phyloP scores from a whole-genome alignment of 2,113 vertebrate species.

The Phasianus colchicus region DNA sequence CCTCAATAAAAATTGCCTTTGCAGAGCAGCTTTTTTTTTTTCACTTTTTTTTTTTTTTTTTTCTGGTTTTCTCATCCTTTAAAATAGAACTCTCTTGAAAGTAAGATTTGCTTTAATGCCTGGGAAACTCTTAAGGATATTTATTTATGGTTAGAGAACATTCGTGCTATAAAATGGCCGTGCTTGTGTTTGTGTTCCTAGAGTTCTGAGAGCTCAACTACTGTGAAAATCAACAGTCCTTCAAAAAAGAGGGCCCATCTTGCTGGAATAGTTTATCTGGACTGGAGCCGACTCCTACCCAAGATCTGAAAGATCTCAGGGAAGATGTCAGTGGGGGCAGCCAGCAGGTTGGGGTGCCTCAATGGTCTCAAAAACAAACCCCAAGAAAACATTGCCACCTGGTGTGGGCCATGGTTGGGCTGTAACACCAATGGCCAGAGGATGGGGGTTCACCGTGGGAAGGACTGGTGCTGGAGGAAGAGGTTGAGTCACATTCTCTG shows the following conservation, averaged over 20 bases:
- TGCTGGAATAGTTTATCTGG: not conserved
- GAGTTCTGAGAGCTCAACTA: not conserved
- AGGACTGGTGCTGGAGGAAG: not conserved
- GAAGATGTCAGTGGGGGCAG: not conserved
- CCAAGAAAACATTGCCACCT: not conserved
- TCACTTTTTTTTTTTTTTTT: not conserved
- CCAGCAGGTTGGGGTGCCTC: fast-evolving
- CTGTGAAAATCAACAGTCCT: not conserved
- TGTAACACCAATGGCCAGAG: not conserved
- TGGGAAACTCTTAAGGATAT: not conserved
- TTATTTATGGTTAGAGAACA: constrained; percentile 14
- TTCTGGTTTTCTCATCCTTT: not conserved
- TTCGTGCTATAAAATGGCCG: not conserved
- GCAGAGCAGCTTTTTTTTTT: not conserved
- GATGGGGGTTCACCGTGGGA: fast-evolving
- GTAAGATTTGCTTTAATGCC: not conserved
- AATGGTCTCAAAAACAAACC: not conserved
- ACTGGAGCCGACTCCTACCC: not conserved
- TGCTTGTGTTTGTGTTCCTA: not conserved
- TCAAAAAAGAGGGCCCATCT: not conserved
- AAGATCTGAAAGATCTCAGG: not conserved
- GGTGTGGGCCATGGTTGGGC: fast-evolving
- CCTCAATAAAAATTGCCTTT: not conserved
- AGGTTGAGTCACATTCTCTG: not conserved
- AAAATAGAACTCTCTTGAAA: constrained; percentile 18